phyloP scores from a whole-genome alignment of 2,888 invertebrate genomes.

The Xiphydria camelus region DNA sequence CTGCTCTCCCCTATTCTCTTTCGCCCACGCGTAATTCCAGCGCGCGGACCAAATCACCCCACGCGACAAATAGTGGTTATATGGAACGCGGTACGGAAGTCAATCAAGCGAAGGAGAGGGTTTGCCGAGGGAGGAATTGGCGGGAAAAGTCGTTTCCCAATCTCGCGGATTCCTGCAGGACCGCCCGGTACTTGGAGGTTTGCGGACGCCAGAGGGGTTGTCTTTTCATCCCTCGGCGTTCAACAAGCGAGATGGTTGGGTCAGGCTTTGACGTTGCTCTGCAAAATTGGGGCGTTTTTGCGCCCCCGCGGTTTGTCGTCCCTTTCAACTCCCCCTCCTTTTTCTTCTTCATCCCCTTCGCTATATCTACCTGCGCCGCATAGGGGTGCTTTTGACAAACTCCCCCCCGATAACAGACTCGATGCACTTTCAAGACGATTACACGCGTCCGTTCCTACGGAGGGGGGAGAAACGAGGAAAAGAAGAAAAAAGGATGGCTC shows the following conservation, averaged over 20 bases:
- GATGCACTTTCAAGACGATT: too few relatives aligned
- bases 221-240: background rate
- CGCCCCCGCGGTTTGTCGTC: background rate
- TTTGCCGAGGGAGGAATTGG: conserved; percentile 7
- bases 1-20: background rate
- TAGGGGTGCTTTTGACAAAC: too few relatives aligned
- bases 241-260: conserved; percentile 1
- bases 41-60: background rate
- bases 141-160: conserved; percentile 13
- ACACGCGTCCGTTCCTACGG: too few relatives aligned
- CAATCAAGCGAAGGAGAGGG: background rate
- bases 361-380: too few relatives aligned
- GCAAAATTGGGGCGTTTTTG: conserved; percentile 5
- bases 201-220: background rate
- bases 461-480: too few relatives aligned
- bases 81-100: background rate
- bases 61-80: too few relatives aligned
- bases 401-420: too few relatives aligned
- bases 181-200: too few relatives aligned
- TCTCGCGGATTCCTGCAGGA: background rate
- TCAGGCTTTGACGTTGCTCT: background rate
- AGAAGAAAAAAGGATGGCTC: too few relatives aligned
- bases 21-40: background rate
- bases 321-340: background rate
- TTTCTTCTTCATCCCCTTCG: too few relatives aligned